Evolutionary conservation across 2,113 vertebrate genomes (phyloP).

Genomic region (Spea bombifrons): DNA sequence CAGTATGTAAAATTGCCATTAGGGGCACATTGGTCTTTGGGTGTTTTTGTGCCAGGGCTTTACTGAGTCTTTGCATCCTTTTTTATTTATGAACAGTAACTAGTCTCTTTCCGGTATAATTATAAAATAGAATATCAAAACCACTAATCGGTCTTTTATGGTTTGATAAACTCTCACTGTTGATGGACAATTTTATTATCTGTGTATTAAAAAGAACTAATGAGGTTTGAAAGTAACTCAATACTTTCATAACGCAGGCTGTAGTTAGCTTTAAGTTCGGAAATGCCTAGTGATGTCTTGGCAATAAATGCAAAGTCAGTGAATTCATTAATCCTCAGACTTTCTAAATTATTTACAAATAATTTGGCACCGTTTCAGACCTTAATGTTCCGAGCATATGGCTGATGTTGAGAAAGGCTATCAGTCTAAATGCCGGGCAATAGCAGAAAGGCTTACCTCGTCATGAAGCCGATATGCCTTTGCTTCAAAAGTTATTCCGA

Average conservation of each 20-base stretch:
- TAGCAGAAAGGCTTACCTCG: constrained; percentile 36
- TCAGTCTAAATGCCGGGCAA: constrained; percentile 22
- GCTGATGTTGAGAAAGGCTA: constrained; percentile 12
- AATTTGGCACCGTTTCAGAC: constrained; percentile 42
- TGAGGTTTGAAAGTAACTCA: not conserved
- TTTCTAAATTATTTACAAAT: constrained; percentile 45
- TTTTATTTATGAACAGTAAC: no score
- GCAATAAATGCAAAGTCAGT: constrained; percentile 28
- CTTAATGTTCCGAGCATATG: constrained; percentile 40
- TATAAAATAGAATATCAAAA: no score
- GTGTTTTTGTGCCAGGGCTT: no score
- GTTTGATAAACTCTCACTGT: no score
- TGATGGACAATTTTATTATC: not conserved
- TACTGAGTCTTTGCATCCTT: no score
- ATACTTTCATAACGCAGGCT: constrained; percentile 3
- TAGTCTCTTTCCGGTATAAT: no score
- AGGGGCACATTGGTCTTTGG: no score
- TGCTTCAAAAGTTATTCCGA: not conserved
- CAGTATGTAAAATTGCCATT: no score
- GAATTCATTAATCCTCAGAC: constrained; percentile 30
- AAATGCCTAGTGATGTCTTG: constrained; percentile 8
- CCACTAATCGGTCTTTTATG: no score
- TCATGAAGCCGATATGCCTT: not conserved
- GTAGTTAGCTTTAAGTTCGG: constrained; percentile 16
- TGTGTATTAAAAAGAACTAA: constrained; percentile 1